Base-by-base conservation (phyloP, 2,113 vertebrate genomes). In the Lutjanus erythropterus region DNA sequence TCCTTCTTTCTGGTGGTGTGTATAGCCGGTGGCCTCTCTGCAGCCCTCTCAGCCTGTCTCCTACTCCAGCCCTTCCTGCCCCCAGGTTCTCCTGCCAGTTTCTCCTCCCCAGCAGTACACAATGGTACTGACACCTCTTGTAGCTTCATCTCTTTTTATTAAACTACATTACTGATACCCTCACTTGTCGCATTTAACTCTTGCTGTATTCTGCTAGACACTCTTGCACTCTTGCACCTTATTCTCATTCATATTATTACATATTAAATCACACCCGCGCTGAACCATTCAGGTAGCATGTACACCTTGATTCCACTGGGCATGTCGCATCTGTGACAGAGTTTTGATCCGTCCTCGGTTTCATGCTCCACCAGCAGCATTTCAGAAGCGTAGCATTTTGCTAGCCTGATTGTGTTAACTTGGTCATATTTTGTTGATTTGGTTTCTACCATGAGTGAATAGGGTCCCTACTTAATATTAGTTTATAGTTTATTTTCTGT, bases 41-140 rank as follows among this genome's bases (percentile, higher is more conserved):
- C 98, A 97, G 95, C 94, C 97, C 91, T 96, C 96, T 96, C 97
- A 99, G 96, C 96, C 95, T 91, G 94, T 96, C 88, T 95, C 95
- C 92, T 99, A 96, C 93, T 97, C 98, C 95, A 96, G 97, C 94
- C 97, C 97, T 89, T 97, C 98, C 97, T 99, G 98, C 88, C 97
- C 98, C 96, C 98, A 99, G 94, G 98, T 99, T 95, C 96, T 99
- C 95, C 96, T 99, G 96, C 98, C 98, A 93, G 96, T 99, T 92
- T 98, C 98, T 97, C 96, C 97, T 94, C 96, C 97, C 95, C 98
- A 99, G 97, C 97, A 98, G 96, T 99, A 98, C 96, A 98, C 96
- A 95, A 96, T 99, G 98, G 98, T 99, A 99, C 94, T 97, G 94
- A 88, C 70, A 80, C 92, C 42, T 88, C 59, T 81, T 62, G 14